Conservation (phyloP, 2,113 vertebrate species). For the Ranitomeya variabilis region DNA sequence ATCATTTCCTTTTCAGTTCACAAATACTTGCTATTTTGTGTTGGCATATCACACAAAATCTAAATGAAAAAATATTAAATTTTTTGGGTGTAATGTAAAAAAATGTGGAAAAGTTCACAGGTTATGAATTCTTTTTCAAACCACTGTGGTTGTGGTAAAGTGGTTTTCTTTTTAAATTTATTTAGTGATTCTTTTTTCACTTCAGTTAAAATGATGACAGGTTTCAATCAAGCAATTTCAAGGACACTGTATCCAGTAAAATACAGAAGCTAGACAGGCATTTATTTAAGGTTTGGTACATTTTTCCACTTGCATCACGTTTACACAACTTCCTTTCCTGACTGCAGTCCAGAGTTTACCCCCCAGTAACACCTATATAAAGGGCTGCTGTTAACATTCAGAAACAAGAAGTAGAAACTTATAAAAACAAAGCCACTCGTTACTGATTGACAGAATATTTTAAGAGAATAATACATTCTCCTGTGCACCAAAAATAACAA, state of each 20-base stretch:
- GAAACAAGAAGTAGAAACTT: slow-evolving; percentile 6
- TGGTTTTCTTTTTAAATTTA: no score
- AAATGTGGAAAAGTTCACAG: no score
- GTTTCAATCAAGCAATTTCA: not conserved
- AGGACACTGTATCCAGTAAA: not conserved
- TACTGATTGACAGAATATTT: slow-evolving; percentile 31
- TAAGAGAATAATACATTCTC: slow-evolving; percentile 11
- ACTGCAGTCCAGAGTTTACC: not conserved
- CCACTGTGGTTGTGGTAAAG: no score
- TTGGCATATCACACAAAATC: no score
- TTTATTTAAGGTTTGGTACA: not conserved
- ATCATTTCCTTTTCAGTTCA: no score
- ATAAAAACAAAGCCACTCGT: slow-evolving; percentile 2
- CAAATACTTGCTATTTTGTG: no score
- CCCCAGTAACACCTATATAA: slow-evolving; percentile 30
- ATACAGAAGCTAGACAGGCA: not conserved
- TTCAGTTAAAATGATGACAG: not conserved
- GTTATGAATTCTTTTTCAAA: no score
- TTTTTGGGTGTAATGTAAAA: no score
- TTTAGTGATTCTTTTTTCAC: not conserved
- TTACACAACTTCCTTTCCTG: slow-evolving; percentile 18
- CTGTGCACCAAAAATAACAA: slow-evolving; percentile 2
- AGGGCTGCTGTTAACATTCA: slow-evolving; percentile 20
- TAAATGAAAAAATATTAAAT: no score
- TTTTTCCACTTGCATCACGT: slow-evolving; percentile 19